phyloP scores from a whole-genome alignment of 2,113 vertebrate genomes.

The Clarias magur region DNA sequence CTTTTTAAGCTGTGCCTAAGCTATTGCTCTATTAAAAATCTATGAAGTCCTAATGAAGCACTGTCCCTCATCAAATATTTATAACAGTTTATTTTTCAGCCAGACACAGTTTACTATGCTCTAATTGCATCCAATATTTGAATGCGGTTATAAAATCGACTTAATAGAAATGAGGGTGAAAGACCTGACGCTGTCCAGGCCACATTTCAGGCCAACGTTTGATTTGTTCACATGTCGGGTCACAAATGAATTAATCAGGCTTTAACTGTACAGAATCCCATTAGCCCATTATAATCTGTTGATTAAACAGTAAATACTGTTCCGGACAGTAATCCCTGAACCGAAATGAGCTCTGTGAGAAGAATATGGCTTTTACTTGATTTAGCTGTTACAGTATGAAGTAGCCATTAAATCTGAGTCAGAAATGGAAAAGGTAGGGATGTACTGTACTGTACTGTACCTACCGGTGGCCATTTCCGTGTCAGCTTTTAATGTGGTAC shows the following conservation, averaged over 20 bases:
- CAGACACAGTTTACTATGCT: not conserved
- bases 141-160: not conserved
- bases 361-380: constrained; percentile 17
- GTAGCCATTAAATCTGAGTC: constrained; percentile 28
- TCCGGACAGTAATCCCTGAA: constrained; percentile 61
- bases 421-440: not conserved
- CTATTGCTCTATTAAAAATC: constrained; percentile 21
- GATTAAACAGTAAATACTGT: constrained; percentile 59
- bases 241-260: constrained; percentile 55
- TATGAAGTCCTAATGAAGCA: constrained; percentile 14
- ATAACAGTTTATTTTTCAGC: not conserved
- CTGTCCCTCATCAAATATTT: not conserved
- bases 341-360: constrained; percentile 42
- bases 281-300: constrained; percentile 64
- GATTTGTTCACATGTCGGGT: constrained; percentile 22
- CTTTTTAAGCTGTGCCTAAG: not conserved
- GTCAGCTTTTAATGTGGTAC: constrained; percentile 16
- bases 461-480: not conserved
- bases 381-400: not conserved
- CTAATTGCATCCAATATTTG: constrained; percentile 3
- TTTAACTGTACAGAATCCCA: constrained; percentile 57
- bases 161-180: not conserved
- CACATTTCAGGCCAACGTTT: constrained; percentile 22
- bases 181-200: not conserved
- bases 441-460: not conserved